phyloP scores from a whole-genome alignment of 2,888 invertebrate species.

The Octodonta nipae region DNA sequence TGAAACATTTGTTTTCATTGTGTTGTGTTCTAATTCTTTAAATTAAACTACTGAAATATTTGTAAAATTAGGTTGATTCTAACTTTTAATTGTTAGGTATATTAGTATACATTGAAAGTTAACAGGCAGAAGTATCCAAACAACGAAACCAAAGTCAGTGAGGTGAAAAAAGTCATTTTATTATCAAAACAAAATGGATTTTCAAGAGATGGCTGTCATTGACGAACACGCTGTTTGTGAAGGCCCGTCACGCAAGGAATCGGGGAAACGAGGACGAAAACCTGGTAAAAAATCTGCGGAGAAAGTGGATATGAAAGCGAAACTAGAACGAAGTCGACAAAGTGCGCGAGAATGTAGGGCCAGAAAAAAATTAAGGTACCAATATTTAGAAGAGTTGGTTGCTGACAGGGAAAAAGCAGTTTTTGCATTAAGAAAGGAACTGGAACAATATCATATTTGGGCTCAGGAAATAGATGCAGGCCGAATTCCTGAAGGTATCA shows the following conservation, averaged over 20 bases:
- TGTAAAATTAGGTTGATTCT: too few species aligned
- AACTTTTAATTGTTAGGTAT: too few species aligned
- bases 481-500: constrained; percentile 63
- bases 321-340: constrained; percentile 89
- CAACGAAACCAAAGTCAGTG: too few species aligned
- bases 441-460: constrained; percentile 79
- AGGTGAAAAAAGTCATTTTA: too few species aligned
- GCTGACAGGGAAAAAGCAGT: constrained; percentile 87
- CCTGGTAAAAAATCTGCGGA: constrained; percentile 76
- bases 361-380: constrained; percentile 89
- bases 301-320: constrained; percentile 87
- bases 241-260: constrained; percentile 61
- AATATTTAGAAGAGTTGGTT: constrained; percentile 90
- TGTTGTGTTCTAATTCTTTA: too few species aligned
- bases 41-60: too few species aligned
- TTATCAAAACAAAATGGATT: constrained; percentile 49
- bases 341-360: constrained; percentile 95
- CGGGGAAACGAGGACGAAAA: constrained; percentile 76
- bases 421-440: constrained; percentile 69
- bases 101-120: too few species aligned
- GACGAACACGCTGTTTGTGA: constrained; percentile 49
- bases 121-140: too few species aligned
- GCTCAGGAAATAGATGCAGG: constrained; percentile 70
- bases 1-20: too few species aligned
- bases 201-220: constrained; percentile 48